A percentile compares a stretch with the other conserved stretches of the same genome.
These are phyloP conservation scores for Halcyon chelicuti DNA, from an alignment of 2,797 vertebrate species.

Conservation along the genomic window DNA sequence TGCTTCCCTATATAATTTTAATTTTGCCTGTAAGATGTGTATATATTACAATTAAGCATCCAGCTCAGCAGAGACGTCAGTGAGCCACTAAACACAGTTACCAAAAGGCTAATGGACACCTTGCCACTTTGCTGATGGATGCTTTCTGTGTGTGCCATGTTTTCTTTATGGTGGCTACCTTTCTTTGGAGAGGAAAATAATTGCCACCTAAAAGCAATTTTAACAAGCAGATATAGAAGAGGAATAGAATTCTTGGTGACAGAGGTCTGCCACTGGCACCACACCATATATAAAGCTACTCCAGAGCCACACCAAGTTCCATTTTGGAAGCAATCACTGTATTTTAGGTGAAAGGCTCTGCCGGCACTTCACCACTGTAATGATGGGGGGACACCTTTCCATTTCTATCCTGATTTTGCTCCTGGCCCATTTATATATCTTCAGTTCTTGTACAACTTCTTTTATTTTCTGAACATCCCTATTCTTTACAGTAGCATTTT, in stretches of 20 bases:
- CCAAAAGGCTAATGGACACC: background rate
- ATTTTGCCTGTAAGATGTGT: background rate
- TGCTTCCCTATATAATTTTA: background rate
- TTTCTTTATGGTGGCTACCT: background rate
- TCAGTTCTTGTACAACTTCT: background rate
- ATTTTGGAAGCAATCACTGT: background rate
- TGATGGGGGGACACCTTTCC: background rate
- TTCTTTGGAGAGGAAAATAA: background rate
- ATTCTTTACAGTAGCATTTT: background rate
- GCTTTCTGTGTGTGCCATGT: background rate
- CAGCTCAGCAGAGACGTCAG: background rate
- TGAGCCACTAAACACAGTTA: background rate
- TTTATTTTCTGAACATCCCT: background rate
- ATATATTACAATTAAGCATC: background rate
- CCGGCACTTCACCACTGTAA: background rate
- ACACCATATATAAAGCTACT: background rate
- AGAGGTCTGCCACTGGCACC: background rate
- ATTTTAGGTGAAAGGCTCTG: background rate
- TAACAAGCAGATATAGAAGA: background rate
- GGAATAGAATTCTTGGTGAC: background rate
- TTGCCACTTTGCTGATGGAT: background rate
- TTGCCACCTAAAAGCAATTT: background rate
- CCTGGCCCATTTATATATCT: background rate
- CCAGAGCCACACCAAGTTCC: background rate
- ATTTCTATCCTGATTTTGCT: background rate